phyloP scores from a whole-genome alignment of 2,113 vertebrate species.

The Daubentonia madagascariensis region DNA sequence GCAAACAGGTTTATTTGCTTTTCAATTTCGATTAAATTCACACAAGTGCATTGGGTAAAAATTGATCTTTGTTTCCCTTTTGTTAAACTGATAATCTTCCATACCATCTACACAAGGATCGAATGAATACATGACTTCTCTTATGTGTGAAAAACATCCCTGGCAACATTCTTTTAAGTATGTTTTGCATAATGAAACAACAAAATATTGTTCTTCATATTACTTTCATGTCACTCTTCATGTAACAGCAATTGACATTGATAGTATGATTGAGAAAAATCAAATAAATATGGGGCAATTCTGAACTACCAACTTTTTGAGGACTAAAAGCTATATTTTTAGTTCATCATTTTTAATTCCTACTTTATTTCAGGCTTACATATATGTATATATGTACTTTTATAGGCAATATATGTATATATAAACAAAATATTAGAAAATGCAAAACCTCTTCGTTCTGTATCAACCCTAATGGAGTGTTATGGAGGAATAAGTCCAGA shows the following conservation, averaged over 20 bases:
- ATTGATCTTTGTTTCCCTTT: conserved; percentile 35
- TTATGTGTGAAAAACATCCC: not conserved
- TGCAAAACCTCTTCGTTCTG: not conserved
- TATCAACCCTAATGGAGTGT: not conserved
- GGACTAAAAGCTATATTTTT: not conserved
- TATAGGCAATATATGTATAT: not conserved
- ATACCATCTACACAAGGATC: not conserved
- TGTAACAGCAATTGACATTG: not conserved
- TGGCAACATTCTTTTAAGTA: not conserved
- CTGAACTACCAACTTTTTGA: not conserved
- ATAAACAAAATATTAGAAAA: not conserved
- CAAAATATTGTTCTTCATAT: not conserved
- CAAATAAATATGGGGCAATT: not conserved
- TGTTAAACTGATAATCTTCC: not conserved
- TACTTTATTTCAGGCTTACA: not conserved
- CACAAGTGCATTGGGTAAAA: not conserved
- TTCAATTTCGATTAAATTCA: conserved; percentile 26
- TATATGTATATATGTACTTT: not conserved
- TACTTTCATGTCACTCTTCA: not conserved
- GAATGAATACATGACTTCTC: not conserved
- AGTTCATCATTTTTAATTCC: not conserved
- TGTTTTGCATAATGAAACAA: not conserved
- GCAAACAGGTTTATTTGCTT: not conserved
- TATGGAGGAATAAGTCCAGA: not conserved
- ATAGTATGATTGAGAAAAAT: not conserved